Percentiles rank a stretch among this genome's conserved stretches.
phyloP scores from a whole-genome alignment of 2,797 vertebrate species.

The Danionella dracula region DNA sequence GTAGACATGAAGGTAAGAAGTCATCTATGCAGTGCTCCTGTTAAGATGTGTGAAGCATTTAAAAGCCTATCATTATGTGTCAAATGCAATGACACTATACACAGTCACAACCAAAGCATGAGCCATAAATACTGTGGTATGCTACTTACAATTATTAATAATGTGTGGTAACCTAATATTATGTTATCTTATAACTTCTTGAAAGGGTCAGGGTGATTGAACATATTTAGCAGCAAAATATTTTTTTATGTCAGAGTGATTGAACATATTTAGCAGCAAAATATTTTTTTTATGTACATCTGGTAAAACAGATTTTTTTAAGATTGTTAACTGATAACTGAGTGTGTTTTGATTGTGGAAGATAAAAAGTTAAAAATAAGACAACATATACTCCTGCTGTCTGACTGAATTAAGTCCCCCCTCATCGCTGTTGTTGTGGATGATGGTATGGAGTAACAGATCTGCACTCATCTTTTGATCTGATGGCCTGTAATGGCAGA shows the following conservation, averaged over 20 bases:
- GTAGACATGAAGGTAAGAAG: too few relatives aligned
- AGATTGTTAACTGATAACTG: too few relatives aligned
- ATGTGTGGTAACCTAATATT: slow-evolving; percentile 4
- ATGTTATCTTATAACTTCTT: slow-evolving; percentile 28
- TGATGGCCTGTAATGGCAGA: slow-evolving; percentile 43
- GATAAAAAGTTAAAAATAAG: too few relatives aligned
- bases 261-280: too few relatives aligned
- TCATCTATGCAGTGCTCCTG: too few relatives aligned
- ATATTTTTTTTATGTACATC: too few relatives aligned
- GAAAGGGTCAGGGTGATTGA: slow-evolving; percentile 11
- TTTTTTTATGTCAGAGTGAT: too few relatives aligned
- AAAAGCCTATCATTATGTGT: slow-evolving; percentile 2
- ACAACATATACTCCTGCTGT: neutral
- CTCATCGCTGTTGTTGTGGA: slow-evolving; percentile 12
- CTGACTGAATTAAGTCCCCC: neutral
- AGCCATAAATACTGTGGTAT: slow-evolving; percentile 8
- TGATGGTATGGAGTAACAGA: slow-evolving; percentile 29
- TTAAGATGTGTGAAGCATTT: slow-evolving; percentile 5
- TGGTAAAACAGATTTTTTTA: too few relatives aligned
- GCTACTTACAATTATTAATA: slow-evolving; percentile 7
- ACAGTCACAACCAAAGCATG: slow-evolving; percentile 28
- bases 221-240: slow-evolving; percentile 4
- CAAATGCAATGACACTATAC: slow-evolving; percentile 13
- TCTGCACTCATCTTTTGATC: slow-evolving; percentile 32
- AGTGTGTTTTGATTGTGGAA: too few relatives aligned